Evolutionary conservation across 1,140 invertebrate genomes (phyloP), one percentile per base, ranked within the genome.

Genomic region (Schlechtendalia chinensis): DNA sequence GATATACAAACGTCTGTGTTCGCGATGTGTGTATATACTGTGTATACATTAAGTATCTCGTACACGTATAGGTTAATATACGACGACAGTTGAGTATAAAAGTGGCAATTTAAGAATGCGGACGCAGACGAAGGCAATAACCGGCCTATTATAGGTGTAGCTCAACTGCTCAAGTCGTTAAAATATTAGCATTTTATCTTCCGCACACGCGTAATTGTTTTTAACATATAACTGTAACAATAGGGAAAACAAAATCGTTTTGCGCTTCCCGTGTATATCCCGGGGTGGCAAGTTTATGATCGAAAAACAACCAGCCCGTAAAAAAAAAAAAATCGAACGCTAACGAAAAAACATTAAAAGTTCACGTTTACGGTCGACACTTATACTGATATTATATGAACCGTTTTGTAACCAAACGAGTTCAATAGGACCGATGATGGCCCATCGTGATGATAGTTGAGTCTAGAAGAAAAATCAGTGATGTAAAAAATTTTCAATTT

Each of bases 131-230:
- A 19, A 50, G n/a, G 75, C 54, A 61, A 79, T 61, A 61, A 79
- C 75, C 58, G 58, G 75, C 32, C 75, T 63, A 79, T 50, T 79
- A 63, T 63, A 63, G 39, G 32, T 45, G 58, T 61, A 50, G 54
- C 39, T 79, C 39, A 19, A 58, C 27, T 61, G 54, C 39, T 79
- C 39, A 19, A 58, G 53, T 61, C 22, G 75, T 79, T 79, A 79
- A 79, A 79, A 63, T 79, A 79, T 79, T 79, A 79, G 75, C 54
- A 79, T 79, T 63, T 79, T 79, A 79, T 79, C 58, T 79, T 27
- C 54, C 29, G 54, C 75, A 17, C 58, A 45, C 58, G 75, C 39
- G 50, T 79, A 79, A 79, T 79, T 79, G 75, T 79, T 79, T 79
- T 61, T 79, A n/a, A 79, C 75, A 58, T 79, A 79, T 39, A 32